Percentiles rank a stretch among this genome's conserved stretches.
Evolutionary conservation across 2,797 vertebrate species (phyloP).

Genomic region (Anguilla megastoma): DNA sequence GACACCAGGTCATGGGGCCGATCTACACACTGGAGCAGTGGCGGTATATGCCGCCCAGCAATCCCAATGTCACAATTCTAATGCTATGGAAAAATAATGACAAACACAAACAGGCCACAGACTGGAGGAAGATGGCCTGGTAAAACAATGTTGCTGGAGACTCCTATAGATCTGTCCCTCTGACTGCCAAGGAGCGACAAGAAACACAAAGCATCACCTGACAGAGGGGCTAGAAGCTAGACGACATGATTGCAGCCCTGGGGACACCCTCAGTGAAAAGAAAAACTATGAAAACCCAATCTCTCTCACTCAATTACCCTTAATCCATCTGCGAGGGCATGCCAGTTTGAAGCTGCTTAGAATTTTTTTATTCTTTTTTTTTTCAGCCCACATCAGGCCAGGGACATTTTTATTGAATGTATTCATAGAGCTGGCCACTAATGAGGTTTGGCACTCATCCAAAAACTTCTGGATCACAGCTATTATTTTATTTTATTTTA

Average conservation of each 20-base stretch:
- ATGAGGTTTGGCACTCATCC: background rate
- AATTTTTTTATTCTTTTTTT: background rate
- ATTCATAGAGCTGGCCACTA: slow-evolving; percentile 1
- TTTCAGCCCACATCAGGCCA: background rate
- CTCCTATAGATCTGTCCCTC: background rate
- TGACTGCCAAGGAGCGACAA: background rate
- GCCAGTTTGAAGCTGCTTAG: slow-evolving; percentile 8
- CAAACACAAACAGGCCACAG: background rate
- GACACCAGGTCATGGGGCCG: no score
- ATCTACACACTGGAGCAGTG: no score
- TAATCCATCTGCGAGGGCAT: background rate
- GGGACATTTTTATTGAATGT: slow-evolving; percentile 11
- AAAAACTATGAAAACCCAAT: background rate
- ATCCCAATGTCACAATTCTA: no score
- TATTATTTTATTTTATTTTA: background rate
- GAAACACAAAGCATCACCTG: background rate
- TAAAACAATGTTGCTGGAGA: background rate
- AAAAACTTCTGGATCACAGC: background rate
- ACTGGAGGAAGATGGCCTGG: background rate
- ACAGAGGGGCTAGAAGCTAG: background rate
- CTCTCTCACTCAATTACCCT: slow-evolving; percentile 5
- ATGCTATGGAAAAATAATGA: no score
- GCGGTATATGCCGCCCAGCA: no score
- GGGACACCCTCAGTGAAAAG: background rate
- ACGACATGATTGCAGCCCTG: background rate